Evolutionary conservation across 2,888 invertebrate species (phyloP).

Genomic region (Poecilus cupreus): DNA sequence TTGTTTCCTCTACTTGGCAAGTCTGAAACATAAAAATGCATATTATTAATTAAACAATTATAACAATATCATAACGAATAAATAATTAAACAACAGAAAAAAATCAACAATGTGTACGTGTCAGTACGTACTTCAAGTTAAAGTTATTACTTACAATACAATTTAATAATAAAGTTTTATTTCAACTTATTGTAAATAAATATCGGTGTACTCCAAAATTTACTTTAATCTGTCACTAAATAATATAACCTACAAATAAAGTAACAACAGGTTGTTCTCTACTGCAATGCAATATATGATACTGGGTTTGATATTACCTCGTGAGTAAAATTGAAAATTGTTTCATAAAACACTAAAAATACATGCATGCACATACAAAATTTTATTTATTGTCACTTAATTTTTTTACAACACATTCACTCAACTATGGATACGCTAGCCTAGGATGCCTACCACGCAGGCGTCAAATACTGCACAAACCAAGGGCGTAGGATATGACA

Average conservation of each 20-base stretch:
- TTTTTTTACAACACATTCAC: conserved; percentile 46
- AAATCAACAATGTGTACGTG: neutral
- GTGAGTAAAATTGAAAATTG: neutral
- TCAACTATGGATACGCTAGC: conserved; percentile 38
- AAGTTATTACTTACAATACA: neutral
- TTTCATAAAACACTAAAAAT: conserved; percentile 30
- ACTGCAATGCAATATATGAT: neutral
- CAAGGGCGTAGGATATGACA: conserved; percentile 1
- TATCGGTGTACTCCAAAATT: neutral
- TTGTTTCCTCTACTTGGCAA: conserved; percentile 7
- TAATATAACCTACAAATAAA: conserved; percentile 47
- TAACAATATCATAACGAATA: conserved; percentile 14
- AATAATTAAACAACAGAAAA: conserved; percentile 3
- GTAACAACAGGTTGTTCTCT: conserved; percentile 43
- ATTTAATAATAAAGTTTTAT: neutral
- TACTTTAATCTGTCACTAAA: neutral
- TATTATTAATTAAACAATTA: neutral
- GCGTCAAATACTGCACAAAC: conserved; percentile 26
- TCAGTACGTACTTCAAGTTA: neutral
- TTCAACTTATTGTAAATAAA: neutral
- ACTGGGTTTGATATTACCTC: neutral
- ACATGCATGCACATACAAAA: conserved; percentile 26
- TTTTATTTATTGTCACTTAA: conserved; percentile 31
- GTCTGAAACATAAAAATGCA: conserved; percentile 28
- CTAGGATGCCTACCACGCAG: conserved; percentile 19